phyloP scores from a whole-genome alignment of 1,140 invertebrate genomes.

The Coptotermes formosanus region DNA sequence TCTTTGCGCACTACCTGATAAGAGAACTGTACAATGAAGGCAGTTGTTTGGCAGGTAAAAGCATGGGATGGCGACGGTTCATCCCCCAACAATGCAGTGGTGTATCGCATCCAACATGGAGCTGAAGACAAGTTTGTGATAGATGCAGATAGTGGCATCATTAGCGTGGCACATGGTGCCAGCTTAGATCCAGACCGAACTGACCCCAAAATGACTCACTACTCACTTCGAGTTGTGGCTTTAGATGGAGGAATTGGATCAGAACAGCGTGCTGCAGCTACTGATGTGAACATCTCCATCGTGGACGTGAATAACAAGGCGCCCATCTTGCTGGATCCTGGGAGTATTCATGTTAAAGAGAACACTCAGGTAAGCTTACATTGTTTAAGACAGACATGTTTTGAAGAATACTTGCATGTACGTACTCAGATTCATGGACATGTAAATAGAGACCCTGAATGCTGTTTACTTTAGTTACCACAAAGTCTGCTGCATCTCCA shows the following conservation, averaged over 20 bases:
- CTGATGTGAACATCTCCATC: slow-evolving; percentile 68
- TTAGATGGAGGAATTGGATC: slow-evolving; percentile 81
- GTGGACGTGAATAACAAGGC: slow-evolving; percentile 90
- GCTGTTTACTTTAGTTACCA: too few species aligned
- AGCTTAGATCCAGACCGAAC: slow-evolving; percentile 87
- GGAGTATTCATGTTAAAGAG: slow-evolving; percentile 66
- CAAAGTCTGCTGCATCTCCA: too few species aligned
- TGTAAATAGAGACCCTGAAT: neutral
- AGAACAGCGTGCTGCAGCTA: slow-evolving; percentile 27
- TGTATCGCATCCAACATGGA: slow-evolving; percentile 84
- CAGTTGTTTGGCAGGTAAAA: slow-evolving; percentile 56
- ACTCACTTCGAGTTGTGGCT: slow-evolving; percentile 62
- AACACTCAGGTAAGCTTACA: slow-evolving; percentile 64
- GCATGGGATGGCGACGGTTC: slow-evolving; percentile 84
- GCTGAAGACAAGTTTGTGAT: slow-evolving; percentile 92
- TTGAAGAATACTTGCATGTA: slow-evolving; percentile 24
- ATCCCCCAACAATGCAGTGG: slow-evolving; percentile 79
- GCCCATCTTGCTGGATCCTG: slow-evolving; percentile 70
- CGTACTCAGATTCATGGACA: neutral
- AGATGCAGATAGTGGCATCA: slow-evolving; percentile 74
- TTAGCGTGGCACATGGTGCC: slow-evolving; percentile 82
- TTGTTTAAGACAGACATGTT: slow-evolving; percentile 34
- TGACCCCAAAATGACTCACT: slow-evolving; percentile 66
- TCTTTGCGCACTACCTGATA: too few species aligned
- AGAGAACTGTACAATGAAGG: too few species aligned